These are phyloP conservation scores for Dinocampus coccinellae DNA, from an alignment of 2,888 invertebrate species.

Conservation along the genomic window DNA sequence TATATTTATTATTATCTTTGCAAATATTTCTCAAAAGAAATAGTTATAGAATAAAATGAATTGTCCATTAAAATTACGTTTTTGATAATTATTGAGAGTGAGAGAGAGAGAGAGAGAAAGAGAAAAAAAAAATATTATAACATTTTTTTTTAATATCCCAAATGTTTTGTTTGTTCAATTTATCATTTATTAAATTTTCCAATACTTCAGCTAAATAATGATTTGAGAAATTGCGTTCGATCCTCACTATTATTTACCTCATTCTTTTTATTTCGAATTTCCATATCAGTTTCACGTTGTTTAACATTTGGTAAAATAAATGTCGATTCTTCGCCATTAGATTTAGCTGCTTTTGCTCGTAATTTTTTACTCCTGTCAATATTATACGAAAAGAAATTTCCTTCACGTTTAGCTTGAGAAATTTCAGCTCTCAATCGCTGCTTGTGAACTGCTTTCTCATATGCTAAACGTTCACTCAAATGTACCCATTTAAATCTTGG, in stretches of 20 bases:
- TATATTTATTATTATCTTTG: neutral
- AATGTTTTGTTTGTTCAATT: too few relatives aligned
- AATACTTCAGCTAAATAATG: slow-evolving; percentile 55
- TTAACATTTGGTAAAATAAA: slow-evolving; percentile 57
- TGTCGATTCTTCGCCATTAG: slow-evolving; percentile 42
- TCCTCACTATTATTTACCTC: slow-evolving; percentile 39
- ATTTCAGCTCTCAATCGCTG: slow-evolving; percentile 90
- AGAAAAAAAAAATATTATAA: neutral
- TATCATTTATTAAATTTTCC: neutral
- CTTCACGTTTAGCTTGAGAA: slow-evolving; percentile 91
- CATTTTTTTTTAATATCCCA: neutral
- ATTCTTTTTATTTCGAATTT: slow-evolving; percentile 58
- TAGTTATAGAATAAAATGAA: neutral
- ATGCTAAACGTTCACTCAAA: slow-evolving; percentile 91
- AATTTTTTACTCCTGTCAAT: slow-evolving; percentile 83
- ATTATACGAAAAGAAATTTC: slow-evolving; percentile 87
- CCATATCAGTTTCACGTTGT: slow-evolving; percentile 63
- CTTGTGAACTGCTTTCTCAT: slow-evolving; percentile 90
- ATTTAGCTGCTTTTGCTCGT: slow-evolving; percentile 69
- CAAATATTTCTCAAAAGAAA: neutral
- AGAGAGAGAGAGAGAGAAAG: neutral
- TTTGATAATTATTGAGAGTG: neutral
- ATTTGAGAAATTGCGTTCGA: slow-evolving; percentile 59
- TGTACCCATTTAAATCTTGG: slow-evolving; percentile 97
- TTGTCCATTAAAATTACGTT: neutral